phyloP scores from a whole-genome alignment of 2,888 invertebrate species.

The Nomada fucata region DNA sequence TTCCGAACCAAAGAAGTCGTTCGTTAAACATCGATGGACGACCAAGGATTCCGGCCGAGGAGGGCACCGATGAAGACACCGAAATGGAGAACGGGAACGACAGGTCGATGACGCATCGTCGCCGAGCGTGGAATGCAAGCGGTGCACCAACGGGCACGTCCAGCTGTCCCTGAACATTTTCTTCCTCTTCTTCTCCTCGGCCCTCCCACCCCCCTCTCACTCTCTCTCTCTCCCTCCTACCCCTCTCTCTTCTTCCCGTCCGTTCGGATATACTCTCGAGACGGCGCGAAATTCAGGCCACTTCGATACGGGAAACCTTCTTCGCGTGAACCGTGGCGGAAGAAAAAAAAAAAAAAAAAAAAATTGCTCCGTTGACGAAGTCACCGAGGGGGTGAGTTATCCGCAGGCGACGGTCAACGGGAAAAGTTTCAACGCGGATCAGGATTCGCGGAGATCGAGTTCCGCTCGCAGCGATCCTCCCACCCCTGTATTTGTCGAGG shows the following conservation, averaged over 20 bases:
- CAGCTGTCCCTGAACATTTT: background rate
- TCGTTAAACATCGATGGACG: constrained; percentile 50
- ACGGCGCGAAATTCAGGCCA: too few species aligned
- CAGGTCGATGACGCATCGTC: background rate
- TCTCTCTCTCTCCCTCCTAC: too few species aligned
- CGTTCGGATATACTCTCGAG: too few species aligned
- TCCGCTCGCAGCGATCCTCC: constrained; percentile 8
- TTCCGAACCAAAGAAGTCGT: constrained; percentile 33
- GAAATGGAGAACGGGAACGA: constrained; percentile 15
- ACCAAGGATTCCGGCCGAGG: constrained; percentile 12
- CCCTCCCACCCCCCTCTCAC: too few species aligned
- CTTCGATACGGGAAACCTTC: too few species aligned
- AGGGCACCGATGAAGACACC: constrained; percentile 14
- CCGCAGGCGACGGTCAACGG: too few species aligned
- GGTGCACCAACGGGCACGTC: background rate
- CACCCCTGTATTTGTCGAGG: constrained; percentile 38
- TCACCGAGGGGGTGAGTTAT: too few species aligned
- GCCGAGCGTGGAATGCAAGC: constrained; percentile 2
- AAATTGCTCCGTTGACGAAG: background rate
- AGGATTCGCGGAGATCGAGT: constrained; percentile 13
- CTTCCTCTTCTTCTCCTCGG: background rate
- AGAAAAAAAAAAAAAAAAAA: background rate
- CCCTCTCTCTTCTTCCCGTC: too few species aligned
- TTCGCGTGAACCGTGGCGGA: background rate
- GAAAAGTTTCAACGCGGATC: constrained; percentile 11